Base-by-base conservation (phyloP, 2,888 invertebrate genomes). In the Herminia tarsipennalis region DNA sequence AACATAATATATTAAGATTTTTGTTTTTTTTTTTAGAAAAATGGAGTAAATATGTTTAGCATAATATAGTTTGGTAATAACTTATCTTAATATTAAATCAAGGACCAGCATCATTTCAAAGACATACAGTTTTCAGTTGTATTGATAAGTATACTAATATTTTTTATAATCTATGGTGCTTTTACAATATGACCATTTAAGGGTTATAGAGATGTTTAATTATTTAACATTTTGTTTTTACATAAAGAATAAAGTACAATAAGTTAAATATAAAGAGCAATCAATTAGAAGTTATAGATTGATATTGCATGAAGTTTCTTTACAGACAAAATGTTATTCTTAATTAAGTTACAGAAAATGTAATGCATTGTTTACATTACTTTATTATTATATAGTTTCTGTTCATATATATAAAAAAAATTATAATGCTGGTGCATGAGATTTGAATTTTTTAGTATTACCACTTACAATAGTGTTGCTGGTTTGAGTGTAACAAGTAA, bases 51-150 rank as follows among this genome's bases (percentile, higher is more conserved):
- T 56, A 55, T 38, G 27, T 32, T 47, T 46, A 54, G 47, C 56
- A 55, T 49, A 62, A 66, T 65, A 49, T 56, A 45, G 36, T 56
- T 51, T 62, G 45, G 56, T 67, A 51, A 57, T 66, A 58, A 44
- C 33, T 46, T 60, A 41, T 48, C 25, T 29, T 25, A 40, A 32
- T 36, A 46, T 44, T 25, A 16, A 40, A 41, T 33, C 32, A 48
- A 42, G 57, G 46, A 55, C 43, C 36, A 62, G 43, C 41, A 28
- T 35, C 46, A 41, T 14, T 33, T 48, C 34, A 45, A 50, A 63
- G 37, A 44, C 30, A 39, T 47, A 16, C 22, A 20, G 21, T 33
- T 6, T 39, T 21, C 50, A 38, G 44, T 32, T 24, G n/a, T 24
- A 30, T 30, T 18, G 20, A 30, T 25, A 14, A 13, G 17, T 25